Conservation (phyloP, 2,797 vertebrate species). For the Sarcophilus harrisii region DNA sequence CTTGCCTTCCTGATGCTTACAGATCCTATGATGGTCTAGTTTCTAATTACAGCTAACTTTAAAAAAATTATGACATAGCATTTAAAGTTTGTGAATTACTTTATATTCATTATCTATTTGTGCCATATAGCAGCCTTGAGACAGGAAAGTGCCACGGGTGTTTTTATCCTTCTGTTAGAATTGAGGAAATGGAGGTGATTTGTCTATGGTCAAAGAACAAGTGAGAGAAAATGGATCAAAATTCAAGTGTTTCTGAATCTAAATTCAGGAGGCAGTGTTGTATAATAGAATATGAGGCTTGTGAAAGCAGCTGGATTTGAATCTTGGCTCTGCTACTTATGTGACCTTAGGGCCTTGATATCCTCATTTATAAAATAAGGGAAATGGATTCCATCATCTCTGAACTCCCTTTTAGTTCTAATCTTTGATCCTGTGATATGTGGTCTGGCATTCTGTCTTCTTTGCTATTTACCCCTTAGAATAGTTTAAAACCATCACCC, state of each 20-base stretch:
- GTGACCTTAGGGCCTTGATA: not conserved
- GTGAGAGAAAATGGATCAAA: not conserved
- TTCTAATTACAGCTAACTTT: not conserved
- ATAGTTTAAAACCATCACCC: not conserved
- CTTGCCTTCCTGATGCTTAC: not conserved
- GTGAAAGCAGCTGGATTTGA: not conserved
- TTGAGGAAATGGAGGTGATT: not conserved
- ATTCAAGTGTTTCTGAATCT: not conserved
- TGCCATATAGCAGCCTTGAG: not conserved
- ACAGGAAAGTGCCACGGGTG: not conserved
- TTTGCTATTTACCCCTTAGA: not conserved
- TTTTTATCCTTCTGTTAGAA: not conserved
- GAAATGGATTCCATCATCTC: not conserved
- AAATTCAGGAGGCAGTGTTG: not conserved
- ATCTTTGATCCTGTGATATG: not conserved
- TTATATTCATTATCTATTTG: not conserved
- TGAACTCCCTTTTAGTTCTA: not conserved
- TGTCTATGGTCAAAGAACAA: not conserved
- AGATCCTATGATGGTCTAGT: not conserved
- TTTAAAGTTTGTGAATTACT: not conserved
- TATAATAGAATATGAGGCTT: not conserved
- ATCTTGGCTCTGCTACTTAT: not conserved
- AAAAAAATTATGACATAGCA: not conserved
- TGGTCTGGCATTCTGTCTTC: not conserved
- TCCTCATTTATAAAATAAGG: not conserved